Percentiles rank a stretch among this genome's conserved stretches.
Conservation (phyloP, 2,113 vertebrate genomes). For the Hyaena hyaena region DNA sequence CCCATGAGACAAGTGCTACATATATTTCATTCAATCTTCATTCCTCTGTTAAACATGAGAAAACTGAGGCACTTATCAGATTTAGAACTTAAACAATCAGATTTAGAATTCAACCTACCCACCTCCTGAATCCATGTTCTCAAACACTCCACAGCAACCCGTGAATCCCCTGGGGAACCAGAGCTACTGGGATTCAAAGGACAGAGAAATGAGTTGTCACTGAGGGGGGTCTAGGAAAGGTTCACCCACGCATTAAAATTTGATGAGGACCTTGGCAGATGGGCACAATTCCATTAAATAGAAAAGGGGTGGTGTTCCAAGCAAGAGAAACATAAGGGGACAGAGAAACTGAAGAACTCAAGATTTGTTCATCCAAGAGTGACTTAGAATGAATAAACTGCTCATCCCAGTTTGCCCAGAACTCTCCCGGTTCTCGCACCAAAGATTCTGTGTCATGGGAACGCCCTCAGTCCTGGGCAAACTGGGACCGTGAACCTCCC, state of each 20-base stretch:
- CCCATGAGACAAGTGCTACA: not conserved
- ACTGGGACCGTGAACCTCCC: not conserved
- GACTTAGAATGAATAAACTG: not conserved
- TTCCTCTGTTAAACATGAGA: not conserved
- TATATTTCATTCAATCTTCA: not conserved
- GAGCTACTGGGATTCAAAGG: not conserved
- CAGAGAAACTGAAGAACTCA: not conserved
- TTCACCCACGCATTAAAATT: not conserved
- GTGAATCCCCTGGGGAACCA: not conserved
- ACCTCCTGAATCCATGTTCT: not conserved
- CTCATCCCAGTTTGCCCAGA: not conserved
- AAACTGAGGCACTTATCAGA: not conserved
- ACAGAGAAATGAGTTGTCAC: not conserved
- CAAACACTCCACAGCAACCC: not conserved
- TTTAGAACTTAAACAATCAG: not conserved
- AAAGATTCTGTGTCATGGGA: not conserved
- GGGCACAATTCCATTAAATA: not conserved
- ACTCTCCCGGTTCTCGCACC: not conserved
- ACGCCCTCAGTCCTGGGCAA: not conserved
- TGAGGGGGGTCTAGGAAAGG: not conserved
- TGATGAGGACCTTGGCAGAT: not conserved
- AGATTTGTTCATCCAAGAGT: not conserved
- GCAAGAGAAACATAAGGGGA: not conserved
- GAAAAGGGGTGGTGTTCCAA: not conserved
- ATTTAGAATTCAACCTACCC: not conserved